These are phyloP conservation scores for Diogma glabrata DNA, from an alignment of 2,888 invertebrate species.

Conservation along the genomic window DNA sequence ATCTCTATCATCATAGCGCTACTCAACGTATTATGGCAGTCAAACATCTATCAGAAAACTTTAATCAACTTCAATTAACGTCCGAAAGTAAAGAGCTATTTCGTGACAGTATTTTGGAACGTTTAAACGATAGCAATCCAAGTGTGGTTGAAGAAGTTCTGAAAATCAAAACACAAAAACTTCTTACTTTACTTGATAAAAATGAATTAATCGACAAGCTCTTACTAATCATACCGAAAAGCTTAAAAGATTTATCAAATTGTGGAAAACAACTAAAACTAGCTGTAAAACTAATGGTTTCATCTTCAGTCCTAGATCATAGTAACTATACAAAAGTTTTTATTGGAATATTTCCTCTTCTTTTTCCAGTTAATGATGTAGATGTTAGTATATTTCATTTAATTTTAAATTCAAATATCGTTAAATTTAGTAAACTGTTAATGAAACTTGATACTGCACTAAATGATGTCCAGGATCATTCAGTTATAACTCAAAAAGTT, in stretches of 20 bases:
- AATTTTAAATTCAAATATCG: not conserved
- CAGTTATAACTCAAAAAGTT: not conserved
- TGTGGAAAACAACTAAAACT: constrained; percentile 32
- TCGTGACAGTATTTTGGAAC: constrained; percentile 48
- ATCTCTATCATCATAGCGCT: constrained; percentile 58
- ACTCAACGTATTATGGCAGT: constrained; percentile 55
- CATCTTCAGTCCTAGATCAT: constrained; percentile 31
- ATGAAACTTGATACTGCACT: not conserved
- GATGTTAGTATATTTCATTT: not conserved
- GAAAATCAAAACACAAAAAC: constrained; percentile 32
- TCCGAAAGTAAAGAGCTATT: constrained; percentile 44
- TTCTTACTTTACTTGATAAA: constrained; percentile 38
- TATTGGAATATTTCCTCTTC: constrained; percentile 46
- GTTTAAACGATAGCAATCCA: constrained; percentile 55
- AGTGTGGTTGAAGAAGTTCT: constrained; percentile 48
- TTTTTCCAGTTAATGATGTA: constrained; percentile 41
- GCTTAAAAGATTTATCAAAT: constrained; percentile 32
- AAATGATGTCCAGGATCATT: not conserved
- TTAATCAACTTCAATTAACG: constrained; percentile 38
- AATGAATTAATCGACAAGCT: constrained; percentile 39
- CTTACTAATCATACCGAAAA: constrained; percentile 41
- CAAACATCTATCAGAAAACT: constrained; percentile 46
- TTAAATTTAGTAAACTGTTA: not conserved
- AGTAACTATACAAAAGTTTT: constrained; percentile 44
- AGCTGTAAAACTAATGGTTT: constrained; percentile 40